Evolutionary conservation across 2,797 vertebrate genomes (phyloP).

Genomic region (Momotus momota): DNA sequence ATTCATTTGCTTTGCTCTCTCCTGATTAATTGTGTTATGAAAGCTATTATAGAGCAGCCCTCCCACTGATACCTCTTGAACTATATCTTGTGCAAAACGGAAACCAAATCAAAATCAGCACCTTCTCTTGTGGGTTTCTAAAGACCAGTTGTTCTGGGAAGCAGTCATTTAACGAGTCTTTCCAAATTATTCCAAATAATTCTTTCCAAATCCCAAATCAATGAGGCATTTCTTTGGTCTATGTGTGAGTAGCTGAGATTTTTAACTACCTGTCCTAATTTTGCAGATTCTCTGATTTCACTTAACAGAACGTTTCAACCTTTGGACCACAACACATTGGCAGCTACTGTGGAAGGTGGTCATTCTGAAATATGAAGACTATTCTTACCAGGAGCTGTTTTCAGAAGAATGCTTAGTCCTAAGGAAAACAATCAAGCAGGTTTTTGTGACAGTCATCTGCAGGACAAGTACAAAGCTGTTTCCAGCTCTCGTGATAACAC

Average conservation of each 20-base stretch:
- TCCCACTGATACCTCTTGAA: neutral
- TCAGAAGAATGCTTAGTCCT: neutral
- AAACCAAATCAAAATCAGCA: neutral
- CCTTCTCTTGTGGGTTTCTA: slow-evolving; percentile 17
- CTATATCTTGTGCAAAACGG: neutral
- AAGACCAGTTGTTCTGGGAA: slow-evolving; percentile 17
- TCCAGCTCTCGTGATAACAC: neutral
- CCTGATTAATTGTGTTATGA: neutral
- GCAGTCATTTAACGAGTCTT: neutral
- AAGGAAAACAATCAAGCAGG: neutral
- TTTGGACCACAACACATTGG: neutral
- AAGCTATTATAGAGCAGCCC: neutral
- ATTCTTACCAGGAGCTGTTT: neutral
- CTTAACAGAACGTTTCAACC: neutral
- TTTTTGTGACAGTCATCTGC: neutral
- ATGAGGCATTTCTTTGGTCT: neutral
- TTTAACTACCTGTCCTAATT: neutral
- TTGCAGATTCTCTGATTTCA: neutral
- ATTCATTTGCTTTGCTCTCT: neutral
- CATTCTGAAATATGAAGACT: neutral
- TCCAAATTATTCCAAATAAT: neutral
- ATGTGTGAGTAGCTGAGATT: neutral
- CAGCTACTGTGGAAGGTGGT: neutral
- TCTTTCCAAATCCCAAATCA: neutral
- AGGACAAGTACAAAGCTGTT: neutral